A percentile compares a stretch with the other conserved stretches of the same genome.
These are phyloP conservation scores for Andrena trimmerana DNA, from an alignment of 2,888 invertebrate genomes.

Conservation along the genomic window DNA sequence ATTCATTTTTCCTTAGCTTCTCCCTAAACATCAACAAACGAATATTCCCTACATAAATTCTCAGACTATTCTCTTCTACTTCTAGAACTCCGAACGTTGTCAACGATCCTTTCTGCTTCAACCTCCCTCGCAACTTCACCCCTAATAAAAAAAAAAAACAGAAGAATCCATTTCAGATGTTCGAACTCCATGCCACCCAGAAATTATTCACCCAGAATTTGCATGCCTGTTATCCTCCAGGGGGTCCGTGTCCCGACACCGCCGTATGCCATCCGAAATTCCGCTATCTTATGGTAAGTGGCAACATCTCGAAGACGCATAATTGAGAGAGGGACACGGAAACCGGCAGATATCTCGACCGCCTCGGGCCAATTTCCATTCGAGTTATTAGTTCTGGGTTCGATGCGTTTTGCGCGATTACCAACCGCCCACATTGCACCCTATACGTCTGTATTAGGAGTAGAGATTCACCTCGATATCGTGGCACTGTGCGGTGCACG, in stretches of 20 bases:
- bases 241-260: slow-evolving; percentile 27
- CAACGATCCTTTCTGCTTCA: background rate
- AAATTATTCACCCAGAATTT: slow-evolving; percentile 37
- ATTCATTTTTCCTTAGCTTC: no score
- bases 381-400: slow-evolving; percentile 74
- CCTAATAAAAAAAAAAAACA: background rate
- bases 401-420: slow-evolving; percentile 45
- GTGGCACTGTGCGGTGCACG: background rate
- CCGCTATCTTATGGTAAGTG: slow-evolving; percentile 45
- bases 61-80: no score
- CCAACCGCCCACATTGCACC: slow-evolving; percentile 19
- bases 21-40: no score
- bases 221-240: slow-evolving; percentile 42
- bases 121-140: background rate
- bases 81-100: no score
- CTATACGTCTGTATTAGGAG: slow-evolving; percentile 41
- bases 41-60: no score
- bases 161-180: background rate
- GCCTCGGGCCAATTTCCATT: slow-evolving; percentile 73
- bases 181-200: background rate
- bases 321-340: slow-evolving; percentile 64
- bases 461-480: slow-evolving; percentile 44
- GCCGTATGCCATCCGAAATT: slow-evolving; percentile 11
- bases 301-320: slow-evolving; percentile 62
- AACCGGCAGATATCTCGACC: slow-evolving; percentile 56